Evolutionary conservation across 2,797 vertebrate genomes (phyloP).

Genomic region (Oryzias sinensis): DNA sequence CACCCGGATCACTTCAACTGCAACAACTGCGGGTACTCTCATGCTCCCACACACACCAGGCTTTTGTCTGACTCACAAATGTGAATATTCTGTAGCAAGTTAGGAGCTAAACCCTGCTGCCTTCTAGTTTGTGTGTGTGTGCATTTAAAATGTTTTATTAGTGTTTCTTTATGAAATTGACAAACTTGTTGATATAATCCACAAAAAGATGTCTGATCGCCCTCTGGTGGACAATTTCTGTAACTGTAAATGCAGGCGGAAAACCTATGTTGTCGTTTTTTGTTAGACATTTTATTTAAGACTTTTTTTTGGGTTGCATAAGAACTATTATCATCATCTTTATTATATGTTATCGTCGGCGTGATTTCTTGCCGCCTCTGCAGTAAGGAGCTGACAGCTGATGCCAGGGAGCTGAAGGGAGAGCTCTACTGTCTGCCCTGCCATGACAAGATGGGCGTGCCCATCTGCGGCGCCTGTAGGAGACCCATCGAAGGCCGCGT

Average conservation of each 20-base stretch:
- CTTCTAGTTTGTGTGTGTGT: not conserved
- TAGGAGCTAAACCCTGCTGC: not conserved
- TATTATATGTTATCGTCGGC: no score
- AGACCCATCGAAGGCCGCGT: slow-evolving; percentile 96
- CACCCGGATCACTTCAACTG: slow-evolving; percentile 99
- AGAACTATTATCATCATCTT: no score
- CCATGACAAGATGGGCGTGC: slow-evolving; percentile 97
- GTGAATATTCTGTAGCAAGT: not conserved
- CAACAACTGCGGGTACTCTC: slow-evolving; percentile 89
- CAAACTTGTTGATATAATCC: not conserved
- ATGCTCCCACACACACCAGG: not conserved
- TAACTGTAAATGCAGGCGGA: not conserved
- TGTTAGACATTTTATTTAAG: no score
- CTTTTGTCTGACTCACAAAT: not conserved
- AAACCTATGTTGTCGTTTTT: not conserved
- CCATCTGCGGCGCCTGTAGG: slow-evolving; percentile 95
- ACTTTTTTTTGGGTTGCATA: no score
- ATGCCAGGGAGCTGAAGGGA: slow-evolving; percentile 92
- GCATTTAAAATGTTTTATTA: not conserved
- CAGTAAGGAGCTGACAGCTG: slow-evolving; percentile 95
- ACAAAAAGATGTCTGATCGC: not conserved
- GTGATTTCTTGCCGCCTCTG: not conserved
- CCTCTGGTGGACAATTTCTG: slow-evolving; percentile 36
- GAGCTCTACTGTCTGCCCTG: slow-evolving; percentile 96
- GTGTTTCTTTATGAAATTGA: not conserved